Conservation (phyloP, 2,797 vertebrate genomes). For the Oreortyx pictus region DNA sequence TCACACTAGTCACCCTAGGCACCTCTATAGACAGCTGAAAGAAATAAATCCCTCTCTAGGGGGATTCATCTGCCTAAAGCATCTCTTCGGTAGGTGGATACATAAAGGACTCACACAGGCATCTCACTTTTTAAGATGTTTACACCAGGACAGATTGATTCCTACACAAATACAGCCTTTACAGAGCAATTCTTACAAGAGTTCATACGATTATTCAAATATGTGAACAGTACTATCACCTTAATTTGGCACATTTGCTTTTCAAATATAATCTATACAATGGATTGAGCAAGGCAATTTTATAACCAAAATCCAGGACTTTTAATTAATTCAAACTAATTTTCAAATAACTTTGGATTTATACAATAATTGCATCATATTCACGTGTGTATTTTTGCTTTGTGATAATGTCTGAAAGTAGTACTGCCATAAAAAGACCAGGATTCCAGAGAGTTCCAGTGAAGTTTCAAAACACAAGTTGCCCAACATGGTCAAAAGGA, state of each 20-base stretch:
- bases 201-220: not conserved
- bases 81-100: not conserved
- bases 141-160: not conserved
- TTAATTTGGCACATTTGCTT: not conserved
- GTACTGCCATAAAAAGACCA: not conserved
- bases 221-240: not conserved
- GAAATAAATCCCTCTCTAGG: not conserved
- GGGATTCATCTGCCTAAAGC: not conserved
- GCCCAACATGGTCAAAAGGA: not conserved
- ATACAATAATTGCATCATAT: not conserved
- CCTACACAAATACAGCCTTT: not conserved
- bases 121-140: not conserved
- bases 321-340: not conserved
- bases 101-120: not conserved
- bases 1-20: not conserved
- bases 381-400: not conserved
- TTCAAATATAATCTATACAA: not conserved
- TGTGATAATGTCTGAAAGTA: not conserved
- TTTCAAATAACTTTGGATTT: not conserved
- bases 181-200: not conserved
- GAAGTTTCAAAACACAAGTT: not conserved
- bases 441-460: not conserved
- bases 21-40: not conserved
- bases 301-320: not conserved
- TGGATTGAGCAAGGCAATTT: not conserved